These are phyloP conservation scores for Bothrops jararaca DNA, from an alignment of 2,113 vertebrate species.

Conservation along the genomic window DNA sequence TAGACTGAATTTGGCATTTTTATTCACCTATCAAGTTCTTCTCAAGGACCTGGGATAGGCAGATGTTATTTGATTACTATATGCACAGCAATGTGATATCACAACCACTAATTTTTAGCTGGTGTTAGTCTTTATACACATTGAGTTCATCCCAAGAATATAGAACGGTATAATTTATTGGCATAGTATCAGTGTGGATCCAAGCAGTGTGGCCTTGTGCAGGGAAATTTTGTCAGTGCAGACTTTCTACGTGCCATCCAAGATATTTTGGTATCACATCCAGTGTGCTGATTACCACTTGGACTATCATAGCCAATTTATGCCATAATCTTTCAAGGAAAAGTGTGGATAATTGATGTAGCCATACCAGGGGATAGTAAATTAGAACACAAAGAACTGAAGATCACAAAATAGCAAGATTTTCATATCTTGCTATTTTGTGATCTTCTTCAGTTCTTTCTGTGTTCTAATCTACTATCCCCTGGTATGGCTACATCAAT, in stretches of 20 bases:
- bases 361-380: too few relatives aligned
- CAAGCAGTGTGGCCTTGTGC: neutral
- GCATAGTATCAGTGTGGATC: neutral
- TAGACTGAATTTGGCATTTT: neutral
- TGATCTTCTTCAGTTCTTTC: too few relatives aligned
- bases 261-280: neutral
- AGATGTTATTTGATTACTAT: neutral
- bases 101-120: neutral
- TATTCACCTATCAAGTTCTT: neutral
- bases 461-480: too few relatives aligned
- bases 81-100: neutral
- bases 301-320: too few relatives aligned
- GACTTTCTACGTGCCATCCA: neutral
- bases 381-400: too few relatives aligned
- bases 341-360: too few relatives aligned
- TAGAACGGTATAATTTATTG: neutral
- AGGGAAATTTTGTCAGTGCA: neutral
- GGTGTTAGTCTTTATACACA: neutral
- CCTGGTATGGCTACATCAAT: too few relatives aligned
- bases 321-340: too few relatives aligned
- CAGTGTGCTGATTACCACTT: neutral
- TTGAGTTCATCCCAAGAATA: neutral
- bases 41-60: neutral
- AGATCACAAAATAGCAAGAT: too few relatives aligned
- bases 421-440: too few relatives aligned